Base-by-base conservation (phyloP, 2,113 vertebrate genomes). In the Pomatorhinus ruficollis region DNA sequence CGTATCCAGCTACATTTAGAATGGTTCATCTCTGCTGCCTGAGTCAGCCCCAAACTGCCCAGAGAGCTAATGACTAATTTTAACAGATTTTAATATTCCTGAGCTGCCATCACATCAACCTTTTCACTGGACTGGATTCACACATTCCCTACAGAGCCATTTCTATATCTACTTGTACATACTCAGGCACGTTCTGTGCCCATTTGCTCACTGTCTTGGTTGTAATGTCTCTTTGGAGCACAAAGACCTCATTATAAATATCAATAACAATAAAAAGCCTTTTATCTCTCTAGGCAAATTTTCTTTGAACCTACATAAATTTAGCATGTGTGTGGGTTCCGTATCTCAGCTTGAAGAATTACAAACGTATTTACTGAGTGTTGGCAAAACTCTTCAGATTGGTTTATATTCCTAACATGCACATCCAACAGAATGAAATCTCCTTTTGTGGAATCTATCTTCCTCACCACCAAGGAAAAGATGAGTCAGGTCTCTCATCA, bases 1-100 rank as follows among this genome's bases (percentile, higher is more conserved):
- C 66, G 3, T 59, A 77, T 94, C 93, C 81, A 95, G 57, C 82
- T 88, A 63, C 71, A 80, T 93, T 90, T 90, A 78, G 63, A 90
- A 77, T 3, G 24, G 59, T 52, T 77, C 11, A 4, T 75, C 75
- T 39, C 91, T 87, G 61, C 53, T 90, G 40, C 27, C 42, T 6
- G 3, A 94, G 45, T 35, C 18, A 21, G 12, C 39, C 37, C 59
- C 40, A 93, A 54, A 77, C 56, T 52, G 27, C 50, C 72, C 5
- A 2, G 27, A 90, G 76, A 95, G 15, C 33, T 87, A 90, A 59
- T 15, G 45, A 80, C 54, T 50, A 74, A 65, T 83, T 79, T 85
- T 88, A 91, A 70, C 50, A 77, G 63, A 42, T 79, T 92, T 93
- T 90, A 86, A 91, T 74, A 93, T 77, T 85, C 33, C 75, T 86